phyloP scores from a whole-genome alignment of 2,888 invertebrate species.

The Coecobrya sp. region DNA sequence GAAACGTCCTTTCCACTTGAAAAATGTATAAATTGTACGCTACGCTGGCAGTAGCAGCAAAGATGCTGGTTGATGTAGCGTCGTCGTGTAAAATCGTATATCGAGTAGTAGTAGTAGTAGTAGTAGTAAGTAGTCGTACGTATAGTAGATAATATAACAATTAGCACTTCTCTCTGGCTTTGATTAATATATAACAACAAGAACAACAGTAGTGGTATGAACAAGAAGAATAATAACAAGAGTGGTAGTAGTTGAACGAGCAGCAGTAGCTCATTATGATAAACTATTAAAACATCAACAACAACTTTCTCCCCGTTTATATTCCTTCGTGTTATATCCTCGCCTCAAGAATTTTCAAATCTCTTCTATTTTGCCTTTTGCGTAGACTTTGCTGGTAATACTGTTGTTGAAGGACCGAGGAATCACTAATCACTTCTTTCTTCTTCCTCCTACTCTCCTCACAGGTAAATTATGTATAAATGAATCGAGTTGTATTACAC shows the following conservation, averaged over 20 bases:
- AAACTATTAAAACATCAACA: constrained; percentile 78
- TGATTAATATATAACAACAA: constrained; percentile 65
- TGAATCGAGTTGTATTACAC: constrained; percentile 42
- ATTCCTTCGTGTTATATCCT: neutral
- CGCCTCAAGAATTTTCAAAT: neutral
- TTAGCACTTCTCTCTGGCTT: constrained; percentile 69
- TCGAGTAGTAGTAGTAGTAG: neutral
- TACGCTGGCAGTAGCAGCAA: neutral
- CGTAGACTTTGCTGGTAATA: neutral
- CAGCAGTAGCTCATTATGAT: constrained; percentile 67
- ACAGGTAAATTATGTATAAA: constrained; percentile 73
- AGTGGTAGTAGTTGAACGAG: neutral
- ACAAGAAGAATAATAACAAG: constrained; percentile 31
- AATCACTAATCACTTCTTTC: constrained; percentile 76
- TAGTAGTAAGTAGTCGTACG: neutral
- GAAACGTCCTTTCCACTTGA: constrained; percentile 75
- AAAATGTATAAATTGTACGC: constrained; percentile 65
- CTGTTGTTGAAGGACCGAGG: constrained; percentile 19
- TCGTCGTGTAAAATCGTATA: neutral
- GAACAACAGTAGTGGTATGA: constrained; percentile 36
- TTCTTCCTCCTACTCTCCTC: neutral
- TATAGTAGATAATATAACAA: constrained; percentile 59
- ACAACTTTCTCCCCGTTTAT: constrained; percentile 28
- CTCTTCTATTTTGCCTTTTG: neutral
- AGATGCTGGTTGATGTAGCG: constrained; percentile 20